Conservation (phyloP, 1,140 invertebrate species). For the Leptinotarsa undecemlineata region DNA sequence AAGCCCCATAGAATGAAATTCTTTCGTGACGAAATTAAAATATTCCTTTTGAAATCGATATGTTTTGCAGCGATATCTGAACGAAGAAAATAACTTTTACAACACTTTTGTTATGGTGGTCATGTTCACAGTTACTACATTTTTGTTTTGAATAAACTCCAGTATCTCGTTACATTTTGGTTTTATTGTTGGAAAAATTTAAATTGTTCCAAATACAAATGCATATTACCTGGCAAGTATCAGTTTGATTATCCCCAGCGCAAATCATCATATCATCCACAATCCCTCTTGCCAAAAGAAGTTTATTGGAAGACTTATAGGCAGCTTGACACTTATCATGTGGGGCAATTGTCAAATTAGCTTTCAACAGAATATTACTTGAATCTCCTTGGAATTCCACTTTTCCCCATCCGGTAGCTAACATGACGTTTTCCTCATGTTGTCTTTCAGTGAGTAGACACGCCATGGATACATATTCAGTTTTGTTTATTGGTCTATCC, state of each 20-base stretch:
- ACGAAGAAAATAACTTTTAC: no score
- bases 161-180: no score
- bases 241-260: conserved; percentile 60
- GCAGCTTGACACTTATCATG: conserved; percentile 45
- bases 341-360: conserved; percentile 53
- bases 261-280: conserved; percentile 62
- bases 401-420: conserved; percentile 29
- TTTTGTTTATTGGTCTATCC: conserved; percentile 54
- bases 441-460: conserved; percentile 59
- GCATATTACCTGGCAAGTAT: conserved; percentile 55
- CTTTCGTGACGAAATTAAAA: no score
- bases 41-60: no score
- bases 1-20: no score
- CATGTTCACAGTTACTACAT: no score
- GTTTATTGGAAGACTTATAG: conserved; percentile 47
- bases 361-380: conserved; percentile 60
- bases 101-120: no score
- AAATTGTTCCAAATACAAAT: background rate
- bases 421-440: conserved; percentile 40
- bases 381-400: conserved; percentile 51
- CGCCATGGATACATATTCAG: conserved; percentile 58
- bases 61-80: no score
- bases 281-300: conserved; percentile 46
- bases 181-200: no score
- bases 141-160: no score